Evolutionary conservation across 2,113 vertebrate genomes (phyloP).

Genomic region (Arenaria interpres): DNA sequence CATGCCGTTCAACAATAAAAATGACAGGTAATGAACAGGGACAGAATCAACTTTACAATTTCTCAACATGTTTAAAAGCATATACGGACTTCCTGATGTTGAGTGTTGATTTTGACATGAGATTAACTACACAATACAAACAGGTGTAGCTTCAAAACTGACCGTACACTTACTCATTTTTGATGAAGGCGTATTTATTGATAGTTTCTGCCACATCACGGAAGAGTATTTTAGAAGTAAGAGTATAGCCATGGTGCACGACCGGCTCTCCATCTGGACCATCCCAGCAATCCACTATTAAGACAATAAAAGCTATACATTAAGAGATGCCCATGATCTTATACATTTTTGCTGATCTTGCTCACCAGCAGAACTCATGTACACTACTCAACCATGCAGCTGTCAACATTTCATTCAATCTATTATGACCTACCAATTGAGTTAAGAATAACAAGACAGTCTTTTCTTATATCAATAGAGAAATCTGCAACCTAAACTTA

Average conservation of each 20-base stretch:
- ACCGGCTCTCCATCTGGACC: conserved; percentile 94
- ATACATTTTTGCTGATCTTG: not conserved
- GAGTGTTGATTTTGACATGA: not conserved
- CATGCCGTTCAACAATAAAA: not conserved
- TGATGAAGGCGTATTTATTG: conserved; percentile 92
- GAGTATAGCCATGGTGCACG: conserved; percentile 95
- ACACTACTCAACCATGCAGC: not conserved
- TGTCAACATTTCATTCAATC: not conserved
- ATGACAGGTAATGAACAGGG: not conserved
- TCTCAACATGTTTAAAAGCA: not conserved
- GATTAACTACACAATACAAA: not conserved
- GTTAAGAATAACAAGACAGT: not conserved
- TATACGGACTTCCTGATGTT: not conserved
- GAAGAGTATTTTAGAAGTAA: conserved; percentile 96
- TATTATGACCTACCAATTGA: not conserved
- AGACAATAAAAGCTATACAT: not conserved
- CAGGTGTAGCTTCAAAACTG: not conserved
- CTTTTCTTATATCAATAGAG: not conserved
- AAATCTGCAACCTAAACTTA: not conserved
- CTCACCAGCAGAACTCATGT: not conserved
- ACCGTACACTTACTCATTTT: conserved; percentile 87
- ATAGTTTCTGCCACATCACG: conserved; percentile 93
- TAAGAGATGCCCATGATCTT: not conserved
- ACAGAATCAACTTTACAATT: not conserved
- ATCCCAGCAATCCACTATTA: conserved; percentile 96